Conservation (phyloP, 2,113 vertebrate species). For the Mustela lutreola region DNA sequence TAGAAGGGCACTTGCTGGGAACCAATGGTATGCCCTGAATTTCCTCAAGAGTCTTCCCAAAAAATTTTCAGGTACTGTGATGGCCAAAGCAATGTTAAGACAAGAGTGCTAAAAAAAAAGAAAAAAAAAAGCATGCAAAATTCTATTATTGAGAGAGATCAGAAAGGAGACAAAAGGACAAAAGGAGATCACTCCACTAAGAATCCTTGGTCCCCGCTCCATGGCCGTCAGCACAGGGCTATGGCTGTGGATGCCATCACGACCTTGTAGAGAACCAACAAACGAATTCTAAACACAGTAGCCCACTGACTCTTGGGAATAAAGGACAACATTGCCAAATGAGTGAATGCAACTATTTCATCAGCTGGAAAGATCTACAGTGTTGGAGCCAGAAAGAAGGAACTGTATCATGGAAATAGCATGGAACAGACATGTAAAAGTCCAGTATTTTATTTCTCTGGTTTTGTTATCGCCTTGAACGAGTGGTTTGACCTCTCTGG, state of each 20-base stretch:
- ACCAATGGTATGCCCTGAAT: constrained; percentile 2
- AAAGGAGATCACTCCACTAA: neutral
- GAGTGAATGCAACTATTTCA: neutral
- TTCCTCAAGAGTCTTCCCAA: neutral
- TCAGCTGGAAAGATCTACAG: neutral
- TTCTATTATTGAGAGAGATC: neutral
- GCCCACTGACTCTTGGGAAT: neutral
- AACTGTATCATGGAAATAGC: neutral
- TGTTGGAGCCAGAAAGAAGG: neutral
- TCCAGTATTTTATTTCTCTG: neutral
- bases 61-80: neutral
- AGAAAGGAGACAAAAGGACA: neutral
- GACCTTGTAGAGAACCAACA: neutral
- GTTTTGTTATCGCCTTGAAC: neutral
- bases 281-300: neutral
- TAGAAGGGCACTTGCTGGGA: neutral
- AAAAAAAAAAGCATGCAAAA: neutral
- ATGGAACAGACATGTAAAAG: neutral
- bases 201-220: neutral
- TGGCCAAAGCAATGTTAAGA: neutral
- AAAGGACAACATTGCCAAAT: neutral
- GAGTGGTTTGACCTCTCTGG: neutral
- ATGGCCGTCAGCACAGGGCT: neutral
- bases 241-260: rapidly evolving
- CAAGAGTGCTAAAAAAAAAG: neutral